Conservation (phyloP, 2,113 vertebrate species). For the Camelus bactrianus region DNA sequence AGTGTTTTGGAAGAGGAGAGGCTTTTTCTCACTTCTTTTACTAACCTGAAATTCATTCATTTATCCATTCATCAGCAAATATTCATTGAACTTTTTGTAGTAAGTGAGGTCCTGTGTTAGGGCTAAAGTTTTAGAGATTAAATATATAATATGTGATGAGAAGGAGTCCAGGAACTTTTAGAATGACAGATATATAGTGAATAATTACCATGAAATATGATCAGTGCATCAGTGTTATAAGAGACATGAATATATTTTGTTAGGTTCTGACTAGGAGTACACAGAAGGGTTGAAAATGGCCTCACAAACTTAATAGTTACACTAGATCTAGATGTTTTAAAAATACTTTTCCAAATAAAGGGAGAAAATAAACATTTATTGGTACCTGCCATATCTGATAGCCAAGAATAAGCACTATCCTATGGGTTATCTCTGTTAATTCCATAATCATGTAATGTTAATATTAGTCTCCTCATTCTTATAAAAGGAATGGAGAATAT, state of each 20-base stretch:
- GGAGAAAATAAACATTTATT: constrained; percentile 11
- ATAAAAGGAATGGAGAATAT: background rate
- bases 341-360: background rate
- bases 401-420: background rate
- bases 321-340: too few species aligned
- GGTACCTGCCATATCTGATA: background rate
- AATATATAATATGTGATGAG: background rate
- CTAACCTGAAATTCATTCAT: background rate
- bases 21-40: background rate
- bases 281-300: background rate
- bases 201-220: background rate
- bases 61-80: background rate
- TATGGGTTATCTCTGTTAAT: background rate
- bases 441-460: background rate
- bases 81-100: background rate
- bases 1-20: background rate
- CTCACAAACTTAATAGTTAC: constrained; percentile 23
- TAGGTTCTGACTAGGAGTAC: background rate
- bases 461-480: background rate
- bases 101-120: background rate
- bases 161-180: background rate
- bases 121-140: background rate
- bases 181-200: background rate
- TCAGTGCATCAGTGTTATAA: background rate
- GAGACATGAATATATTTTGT: background rate